These are phyloP conservation scores for Plebejus argus DNA, from an alignment of 2,888 invertebrate genomes.

Conservation along the genomic window DNA sequence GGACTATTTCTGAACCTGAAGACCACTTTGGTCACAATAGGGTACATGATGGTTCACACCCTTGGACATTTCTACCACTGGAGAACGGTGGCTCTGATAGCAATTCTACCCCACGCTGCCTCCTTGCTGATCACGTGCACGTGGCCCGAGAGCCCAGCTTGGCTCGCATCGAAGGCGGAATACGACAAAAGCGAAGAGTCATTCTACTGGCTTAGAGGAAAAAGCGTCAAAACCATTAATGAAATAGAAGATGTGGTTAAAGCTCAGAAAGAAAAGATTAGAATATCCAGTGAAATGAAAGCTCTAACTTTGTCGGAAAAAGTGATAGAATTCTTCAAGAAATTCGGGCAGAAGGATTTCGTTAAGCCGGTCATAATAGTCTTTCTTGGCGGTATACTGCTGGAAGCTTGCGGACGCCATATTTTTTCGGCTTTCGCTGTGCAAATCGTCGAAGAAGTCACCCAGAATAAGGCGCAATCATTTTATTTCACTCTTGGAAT, in stretches of 20 bases:
- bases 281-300: constrained; percentile 32
- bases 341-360: constrained; percentile 56
- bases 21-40: constrained; percentile 54
- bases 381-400: constrained; percentile 47
- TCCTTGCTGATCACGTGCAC: constrained; percentile 58
- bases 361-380: constrained; percentile 55
- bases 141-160: constrained; percentile 83
- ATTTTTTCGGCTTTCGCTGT: constrained; percentile 59
- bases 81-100: constrained; percentile 52
- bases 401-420: constrained; percentile 59
- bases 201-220: constrained; percentile 76
- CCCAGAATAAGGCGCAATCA: constrained; percentile 49
- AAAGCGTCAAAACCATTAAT: constrained; percentile 41
- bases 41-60: constrained; percentile 52
- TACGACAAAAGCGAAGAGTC: constrained; percentile 70
- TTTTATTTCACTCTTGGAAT: constrained; percentile 56
- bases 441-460: constrained; percentile 56
- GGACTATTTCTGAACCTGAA: constrained; percentile 61
- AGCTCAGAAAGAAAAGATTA: constrained; percentile 49
- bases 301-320: constrained; percentile 39
- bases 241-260: constrained; percentile 53
- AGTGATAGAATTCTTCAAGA: constrained; percentile 46
- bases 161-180: constrained; percentile 78
- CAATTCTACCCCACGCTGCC: constrained; percentile 48
- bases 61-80: constrained; percentile 51